A percentile compares a stretch with the other conserved stretches of the same genome.
Evolutionary conservation across 2,113 vertebrate species (phyloP).

Genomic region (Electrona antarctica): DNA sequence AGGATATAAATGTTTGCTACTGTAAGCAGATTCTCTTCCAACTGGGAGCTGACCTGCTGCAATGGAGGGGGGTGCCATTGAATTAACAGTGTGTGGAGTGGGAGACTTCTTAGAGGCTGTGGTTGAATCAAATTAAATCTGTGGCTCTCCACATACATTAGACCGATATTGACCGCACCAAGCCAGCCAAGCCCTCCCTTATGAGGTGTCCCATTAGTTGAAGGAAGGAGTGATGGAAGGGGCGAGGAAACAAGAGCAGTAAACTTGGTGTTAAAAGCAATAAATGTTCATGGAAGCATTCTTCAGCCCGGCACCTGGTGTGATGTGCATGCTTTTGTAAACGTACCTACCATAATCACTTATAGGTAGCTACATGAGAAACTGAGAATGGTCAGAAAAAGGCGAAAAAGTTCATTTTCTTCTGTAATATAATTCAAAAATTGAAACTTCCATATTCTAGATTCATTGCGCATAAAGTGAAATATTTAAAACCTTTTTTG

Average conservation of each 20-base stretch:
- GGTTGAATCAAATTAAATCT: constrained; percentile 45
- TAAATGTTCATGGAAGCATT: background rate
- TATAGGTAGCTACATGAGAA: too few relatives aligned
- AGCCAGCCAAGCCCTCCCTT: constrained; percentile 7
- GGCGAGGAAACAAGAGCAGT: background rate
- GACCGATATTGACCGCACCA: constrained; percentile 35
- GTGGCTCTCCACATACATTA: constrained; percentile 31
- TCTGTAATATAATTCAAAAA: too few relatives aligned
- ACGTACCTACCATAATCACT: too few relatives aligned
- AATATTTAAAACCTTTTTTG: too few relatives aligned
- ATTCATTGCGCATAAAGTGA: too few relatives aligned
- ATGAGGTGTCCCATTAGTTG: constrained; percentile 26
- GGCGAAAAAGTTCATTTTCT: too few relatives aligned
- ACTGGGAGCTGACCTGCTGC: constrained; percentile 30
- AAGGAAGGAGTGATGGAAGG: background rate
- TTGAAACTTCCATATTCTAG: too few relatives aligned
- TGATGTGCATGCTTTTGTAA: too few relatives aligned
- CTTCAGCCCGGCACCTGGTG: too few relatives aligned
- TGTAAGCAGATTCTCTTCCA: constrained; percentile 41
- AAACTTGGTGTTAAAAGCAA: background rate
- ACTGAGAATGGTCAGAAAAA: too few relatives aligned
- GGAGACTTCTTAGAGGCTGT: constrained; percentile 17
- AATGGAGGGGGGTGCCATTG: background rate
- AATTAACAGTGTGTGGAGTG: constrained; percentile 40
- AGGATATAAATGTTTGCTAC: constrained; percentile 21